These are phyloP conservation scores for Calameuta idolon DNA, from an alignment of 2,888 invertebrate genomes.

Conservation along the genomic window DNA sequence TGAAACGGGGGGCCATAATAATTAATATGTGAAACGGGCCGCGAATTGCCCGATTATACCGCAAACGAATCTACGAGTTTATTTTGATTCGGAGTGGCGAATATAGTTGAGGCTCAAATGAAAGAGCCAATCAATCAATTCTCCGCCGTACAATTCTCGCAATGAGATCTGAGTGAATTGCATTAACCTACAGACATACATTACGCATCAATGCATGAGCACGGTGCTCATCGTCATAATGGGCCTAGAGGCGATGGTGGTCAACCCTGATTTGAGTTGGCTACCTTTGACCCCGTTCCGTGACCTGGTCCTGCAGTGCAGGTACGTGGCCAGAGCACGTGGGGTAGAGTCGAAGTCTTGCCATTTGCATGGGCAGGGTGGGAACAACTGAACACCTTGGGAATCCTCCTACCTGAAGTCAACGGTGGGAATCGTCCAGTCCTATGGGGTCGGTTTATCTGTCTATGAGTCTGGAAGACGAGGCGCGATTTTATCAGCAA, in stretches of 20 bases:
- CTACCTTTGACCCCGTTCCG: neutral
- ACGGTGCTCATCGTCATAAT: conserved; percentile 33
- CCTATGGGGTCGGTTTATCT: no score
- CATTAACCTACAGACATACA: conserved; percentile 67
- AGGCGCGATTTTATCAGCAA: no score
- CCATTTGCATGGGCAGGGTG: no score
- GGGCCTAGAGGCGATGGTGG: conserved; percentile 33
- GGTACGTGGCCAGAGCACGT: no score
- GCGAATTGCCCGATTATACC: neutral
- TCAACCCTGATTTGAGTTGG: conserved; percentile 33
- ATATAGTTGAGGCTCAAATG: conserved; percentile 30
- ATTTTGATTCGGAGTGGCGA: conserved; percentile 14
- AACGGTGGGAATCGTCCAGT: no score
- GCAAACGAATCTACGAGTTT: conserved; percentile 1
- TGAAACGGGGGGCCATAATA: no score
- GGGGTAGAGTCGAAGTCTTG: no score
- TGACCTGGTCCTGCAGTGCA: no score
- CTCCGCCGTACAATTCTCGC: conserved; percentile 59
- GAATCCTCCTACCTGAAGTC: no score
- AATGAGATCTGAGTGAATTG: conserved; percentile 65
- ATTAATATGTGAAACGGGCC: neutral
- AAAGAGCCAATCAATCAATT: conserved; percentile 66
- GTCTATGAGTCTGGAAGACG: no score
- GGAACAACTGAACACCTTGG: no score
- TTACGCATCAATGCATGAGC: conserved; percentile 53